A percentile compares a stretch with the other conserved stretches of the same genome.
These are phyloP conservation scores for Colinus virginianus DNA, from an alignment of 2,113 vertebrate genomes.

Conservation along the genomic window DNA sequence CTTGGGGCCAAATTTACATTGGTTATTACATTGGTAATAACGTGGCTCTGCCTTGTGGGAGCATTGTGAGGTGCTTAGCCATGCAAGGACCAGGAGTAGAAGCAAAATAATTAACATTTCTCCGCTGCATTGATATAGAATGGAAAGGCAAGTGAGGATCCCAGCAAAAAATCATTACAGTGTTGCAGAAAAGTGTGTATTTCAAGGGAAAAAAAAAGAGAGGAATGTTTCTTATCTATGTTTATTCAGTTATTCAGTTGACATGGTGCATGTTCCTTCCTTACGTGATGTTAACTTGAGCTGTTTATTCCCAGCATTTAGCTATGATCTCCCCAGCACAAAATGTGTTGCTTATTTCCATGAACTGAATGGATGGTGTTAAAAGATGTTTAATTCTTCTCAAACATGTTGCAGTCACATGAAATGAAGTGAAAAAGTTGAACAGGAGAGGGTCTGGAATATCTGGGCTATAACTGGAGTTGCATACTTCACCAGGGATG, in stretches of 20 bases:
- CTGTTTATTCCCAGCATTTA: not conserved
- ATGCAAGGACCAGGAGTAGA: not conserved
- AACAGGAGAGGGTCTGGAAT: not conserved
- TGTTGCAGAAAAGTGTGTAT: not conserved
- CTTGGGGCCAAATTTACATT: not conserved
- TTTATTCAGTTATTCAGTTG: not conserved
- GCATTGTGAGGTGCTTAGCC: not conserved
- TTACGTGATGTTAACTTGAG: not conserved
- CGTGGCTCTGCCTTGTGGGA: not conserved
- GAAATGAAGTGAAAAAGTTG: not conserved
- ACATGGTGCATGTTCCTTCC: not conserved
- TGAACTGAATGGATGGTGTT: not conserved
- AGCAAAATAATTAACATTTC: rapidly evolving
- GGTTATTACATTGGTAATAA: not conserved
- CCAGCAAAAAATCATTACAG: not conserved
- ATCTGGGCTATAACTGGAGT: not conserved
- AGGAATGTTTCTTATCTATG: not conserved
- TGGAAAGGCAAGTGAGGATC: not conserved
- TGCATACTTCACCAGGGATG: not conserved
- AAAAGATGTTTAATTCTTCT: not conserved
- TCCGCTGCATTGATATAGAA: rapidly evolving
- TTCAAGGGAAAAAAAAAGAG: not conserved
- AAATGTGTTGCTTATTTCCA: not conserved
- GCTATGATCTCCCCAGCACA: not conserved
- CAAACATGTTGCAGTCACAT: not conserved